Evolutionary conservation across 1,140 invertebrate genomes (phyloP).

Genomic region (Drosophila kanapiae): DNA sequence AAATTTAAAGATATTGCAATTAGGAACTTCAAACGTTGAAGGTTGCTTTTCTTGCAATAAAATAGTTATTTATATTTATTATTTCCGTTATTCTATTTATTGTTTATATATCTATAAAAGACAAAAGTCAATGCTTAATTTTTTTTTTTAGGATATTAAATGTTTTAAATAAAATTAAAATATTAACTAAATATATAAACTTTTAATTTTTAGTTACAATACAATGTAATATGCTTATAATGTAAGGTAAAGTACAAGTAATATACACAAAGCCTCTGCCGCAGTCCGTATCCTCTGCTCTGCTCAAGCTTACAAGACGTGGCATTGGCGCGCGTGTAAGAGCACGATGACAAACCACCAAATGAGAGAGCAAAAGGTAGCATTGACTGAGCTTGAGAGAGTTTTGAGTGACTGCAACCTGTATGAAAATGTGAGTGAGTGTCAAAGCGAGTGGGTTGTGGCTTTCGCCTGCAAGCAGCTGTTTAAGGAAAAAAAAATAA

Average conservation of each 20-base stretch:
- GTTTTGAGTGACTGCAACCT: slow-evolving; percentile 51
- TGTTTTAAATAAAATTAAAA: not conserved
- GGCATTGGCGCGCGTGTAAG: slow-evolving; percentile 46
- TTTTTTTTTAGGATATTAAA: not conserved
- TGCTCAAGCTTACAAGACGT: not conserved
- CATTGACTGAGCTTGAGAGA: not conserved
- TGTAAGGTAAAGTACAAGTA: not conserved
- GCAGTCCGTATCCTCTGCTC: not conserved
- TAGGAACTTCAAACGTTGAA: no score
- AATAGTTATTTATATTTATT: no score
- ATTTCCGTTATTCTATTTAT: no score
- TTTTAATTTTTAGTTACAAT: no score
- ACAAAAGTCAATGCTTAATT: not conserved
- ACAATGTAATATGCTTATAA: no score
- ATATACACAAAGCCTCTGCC: not conserved
- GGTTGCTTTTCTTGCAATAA: not conserved
- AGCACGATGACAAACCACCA: slow-evolving; percentile 1
- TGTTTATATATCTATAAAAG: no score
- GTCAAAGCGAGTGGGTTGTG: slow-evolving; percentile 1
- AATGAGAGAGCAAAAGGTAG: slow-evolving; percentile 5
- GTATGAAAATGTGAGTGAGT: slow-evolving; percentile 41
- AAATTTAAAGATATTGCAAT: not conserved
- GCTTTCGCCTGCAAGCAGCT: slow-evolving; percentile 35
- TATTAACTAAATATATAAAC: no score
- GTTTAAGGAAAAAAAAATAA: slow-evolving; percentile 6